These are phyloP conservation scores for Tinea trinotella DNA, from an alignment of 2,888 invertebrate genomes.

Conservation along the genomic window DNA sequence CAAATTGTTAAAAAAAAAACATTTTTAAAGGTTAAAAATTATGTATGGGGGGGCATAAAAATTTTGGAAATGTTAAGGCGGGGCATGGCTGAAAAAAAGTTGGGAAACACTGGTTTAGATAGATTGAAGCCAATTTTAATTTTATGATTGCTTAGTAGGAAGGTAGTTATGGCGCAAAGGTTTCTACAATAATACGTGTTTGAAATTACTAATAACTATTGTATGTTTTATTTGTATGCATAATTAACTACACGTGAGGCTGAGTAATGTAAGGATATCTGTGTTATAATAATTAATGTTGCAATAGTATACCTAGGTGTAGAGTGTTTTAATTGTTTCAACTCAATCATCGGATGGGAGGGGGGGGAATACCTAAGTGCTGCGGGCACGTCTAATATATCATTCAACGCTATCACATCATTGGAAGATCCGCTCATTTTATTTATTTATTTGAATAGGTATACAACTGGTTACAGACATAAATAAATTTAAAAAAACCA, in stretches of 20 bases:
- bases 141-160: constrained; percentile 3
- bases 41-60: too few relatives aligned
- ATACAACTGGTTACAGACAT: too few relatives aligned
- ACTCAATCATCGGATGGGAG: neutral
- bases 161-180: constrained; percentile 1
- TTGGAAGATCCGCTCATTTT: neutral
- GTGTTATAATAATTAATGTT: neutral
- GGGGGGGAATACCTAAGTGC: neutral
- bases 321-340: neutral
- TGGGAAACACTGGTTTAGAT: too few relatives aligned
- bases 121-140: neutral
- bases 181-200: constrained; percentile 3
- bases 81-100: too few relatives aligned
- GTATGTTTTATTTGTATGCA: neutral
- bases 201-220: neutral
- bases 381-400: neutral
- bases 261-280: constrained; percentile 2
- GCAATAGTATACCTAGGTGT: neutral
- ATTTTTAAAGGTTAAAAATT: too few relatives aligned
- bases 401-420: constrained; percentile 8
- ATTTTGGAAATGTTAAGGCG: too few relatives aligned
- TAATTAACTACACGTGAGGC: neutral
- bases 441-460: too few relatives aligned
- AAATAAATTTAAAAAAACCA: too few relatives aligned
- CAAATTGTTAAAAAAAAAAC: too few relatives aligned